phyloP scores from a whole-genome alignment of 2,888 invertebrate species.

The Empis livida region DNA sequence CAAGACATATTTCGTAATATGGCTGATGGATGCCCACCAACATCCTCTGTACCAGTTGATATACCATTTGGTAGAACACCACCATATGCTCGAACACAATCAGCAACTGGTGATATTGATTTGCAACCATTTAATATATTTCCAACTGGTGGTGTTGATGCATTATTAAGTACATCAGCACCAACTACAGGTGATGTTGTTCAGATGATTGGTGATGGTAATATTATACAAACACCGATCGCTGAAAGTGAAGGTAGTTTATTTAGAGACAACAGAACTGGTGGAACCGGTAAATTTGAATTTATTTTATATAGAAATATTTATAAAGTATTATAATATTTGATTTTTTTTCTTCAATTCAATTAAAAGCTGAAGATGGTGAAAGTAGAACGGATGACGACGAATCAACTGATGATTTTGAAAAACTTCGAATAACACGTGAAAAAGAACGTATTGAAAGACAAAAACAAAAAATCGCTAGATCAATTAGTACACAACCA shows the following conservation, averaged over 20 bases:
- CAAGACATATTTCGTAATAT: constrained; percentile 46
- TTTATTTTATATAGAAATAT: not conserved
- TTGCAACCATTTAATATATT: constrained; percentile 17
- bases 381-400: constrained; percentile 22
- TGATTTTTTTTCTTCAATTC: not conserved
- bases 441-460: constrained; percentile 54
- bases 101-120: constrained; percentile 20
- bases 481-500: constrained; percentile 33
- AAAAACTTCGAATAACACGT: constrained; percentile 51
- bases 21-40: constrained; percentile 37
- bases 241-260: constrained; percentile 26
- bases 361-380: constrained; percentile 24
- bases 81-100: constrained; percentile 26
- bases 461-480: constrained; percentile 46
- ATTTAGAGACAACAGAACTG: constrained; percentile 23
- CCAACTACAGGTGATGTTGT: constrained; percentile 20
- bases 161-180: constrained; percentile 28
- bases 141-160: constrained; percentile 34
- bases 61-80: constrained; percentile 39
- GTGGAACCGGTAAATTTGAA: constrained; percentile 28
- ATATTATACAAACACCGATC: constrained; percentile 16
- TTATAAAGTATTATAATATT: not conserved
- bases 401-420: constrained; percentile 51
- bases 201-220: constrained; percentile 21
- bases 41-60: constrained; percentile 49